phyloP scores from a whole-genome alignment of 2,888 invertebrate species.

The Apantesis nais region DNA sequence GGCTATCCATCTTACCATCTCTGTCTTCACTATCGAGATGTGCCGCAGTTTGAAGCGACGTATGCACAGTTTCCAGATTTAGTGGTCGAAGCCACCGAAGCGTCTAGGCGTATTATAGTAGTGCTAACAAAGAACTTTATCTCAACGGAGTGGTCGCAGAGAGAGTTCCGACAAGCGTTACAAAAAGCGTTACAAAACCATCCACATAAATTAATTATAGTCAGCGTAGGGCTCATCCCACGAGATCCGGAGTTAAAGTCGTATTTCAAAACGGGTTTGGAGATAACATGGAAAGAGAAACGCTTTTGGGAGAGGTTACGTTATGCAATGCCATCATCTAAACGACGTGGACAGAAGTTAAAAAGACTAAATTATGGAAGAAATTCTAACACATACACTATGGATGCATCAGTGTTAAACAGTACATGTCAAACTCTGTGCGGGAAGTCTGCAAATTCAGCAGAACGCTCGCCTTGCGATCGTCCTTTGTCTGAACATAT shows the following conservation, averaged over 20 bases:
- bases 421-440: slow-evolving; percentile 87
- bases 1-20: slow-evolving; percentile 92
- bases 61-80: slow-evolving; percentile 90
- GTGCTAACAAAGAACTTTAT: slow-evolving; percentile 95
- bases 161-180: slow-evolving; percentile 95
- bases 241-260: slow-evolving; percentile 95
- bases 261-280: slow-evolving; percentile 94
- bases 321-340: slow-evolving; percentile 94
- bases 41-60: slow-evolving; percentile 89
- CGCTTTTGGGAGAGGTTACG: slow-evolving; percentile 97
- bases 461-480: slow-evolving; percentile 87
- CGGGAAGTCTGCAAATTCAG: slow-evolving; percentile 82
- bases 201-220: slow-evolving; percentile 94
- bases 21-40: slow-evolving; percentile 95
- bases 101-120: slow-evolving; percentile 94
- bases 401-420: slow-evolving; percentile 88
- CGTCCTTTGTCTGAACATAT: slow-evolving; percentile 94
- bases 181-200: slow-evolving; percentile 94
- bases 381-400: slow-evolving; percentile 94
- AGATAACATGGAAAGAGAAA: slow-evolving; percentile 95
- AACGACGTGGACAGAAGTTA: slow-evolving; percentile 86
- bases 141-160: slow-evolving; percentile 96
- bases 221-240: slow-evolving; percentile 92
- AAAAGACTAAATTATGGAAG: slow-evolving; percentile 89
- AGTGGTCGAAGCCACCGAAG: slow-evolving; percentile 94